Conservation (phyloP, 2,113 vertebrate genomes). For the Misgurnus anguillicaudatus region DNA sequence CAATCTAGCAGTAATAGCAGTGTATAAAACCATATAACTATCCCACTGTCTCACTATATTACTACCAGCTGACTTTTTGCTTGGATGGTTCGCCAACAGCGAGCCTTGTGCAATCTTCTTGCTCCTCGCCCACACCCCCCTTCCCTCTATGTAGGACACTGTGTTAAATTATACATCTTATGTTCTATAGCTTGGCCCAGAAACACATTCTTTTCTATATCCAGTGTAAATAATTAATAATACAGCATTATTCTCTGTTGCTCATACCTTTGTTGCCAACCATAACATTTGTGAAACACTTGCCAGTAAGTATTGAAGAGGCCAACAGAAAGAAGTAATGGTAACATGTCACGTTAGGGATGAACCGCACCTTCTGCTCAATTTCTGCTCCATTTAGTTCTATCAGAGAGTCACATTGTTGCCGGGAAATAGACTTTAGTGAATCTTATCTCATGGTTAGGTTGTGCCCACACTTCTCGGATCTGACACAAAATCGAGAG, state of each 20-base stretch:
- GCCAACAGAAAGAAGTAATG: slow-evolving; percentile 2
- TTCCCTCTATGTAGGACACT: slow-evolving; percentile 15
- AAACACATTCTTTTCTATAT: neutral
- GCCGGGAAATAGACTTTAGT: neutral
- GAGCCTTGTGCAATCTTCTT: neutral
- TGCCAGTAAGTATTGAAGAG: neutral
- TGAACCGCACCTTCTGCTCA: slow-evolving; percentile 2
- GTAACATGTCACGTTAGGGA: slow-evolving; percentile 9
- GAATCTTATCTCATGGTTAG: neutral
- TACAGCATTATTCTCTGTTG: neutral
- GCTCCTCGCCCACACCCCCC: neutral
- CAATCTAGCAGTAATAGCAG: slow-evolving; percentile 6
- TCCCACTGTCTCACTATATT: slow-evolving; percentile 16
- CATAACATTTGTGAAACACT: neutral
- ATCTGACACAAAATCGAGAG: slow-evolving; percentile 29
- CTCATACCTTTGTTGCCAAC: neutral
- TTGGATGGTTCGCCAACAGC: neutral
- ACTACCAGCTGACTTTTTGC: neutral
- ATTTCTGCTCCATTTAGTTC: slow-evolving; percentile 5
- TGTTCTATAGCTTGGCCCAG: slow-evolving; percentile 22
- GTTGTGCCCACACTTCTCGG: neutral
- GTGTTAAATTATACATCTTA: slow-evolving; percentile 26
- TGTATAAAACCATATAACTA: slow-evolving; percentile 26
- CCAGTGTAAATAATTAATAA: slow-evolving; percentile 6
- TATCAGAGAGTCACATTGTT: neutral